Base-by-base conservation (phyloP, 2,113 vertebrate species). In the Pelecanoides urinatrix region DNA sequence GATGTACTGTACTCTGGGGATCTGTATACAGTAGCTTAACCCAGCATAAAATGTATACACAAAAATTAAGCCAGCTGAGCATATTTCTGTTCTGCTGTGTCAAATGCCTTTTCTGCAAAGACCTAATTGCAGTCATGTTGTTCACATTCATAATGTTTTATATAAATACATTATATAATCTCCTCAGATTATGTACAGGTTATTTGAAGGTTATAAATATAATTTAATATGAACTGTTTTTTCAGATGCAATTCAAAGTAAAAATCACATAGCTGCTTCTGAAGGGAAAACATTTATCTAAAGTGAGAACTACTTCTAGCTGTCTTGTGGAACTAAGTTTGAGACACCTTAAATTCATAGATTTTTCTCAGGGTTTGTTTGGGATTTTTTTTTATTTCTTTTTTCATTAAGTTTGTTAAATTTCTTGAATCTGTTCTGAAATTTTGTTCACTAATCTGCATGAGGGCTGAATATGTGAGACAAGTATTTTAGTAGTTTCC, bases 81-180 rank as follows among this genome's bases (percentile, higher is more conserved):
- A 36, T 87, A 53, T 89, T 92, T 92, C 58, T 96, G 62, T 97
- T 92, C 76, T 97, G 96, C 94, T 95, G 95, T 95, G 80, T 91
- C 92, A 94, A 65, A 68, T 61, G 56, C 53, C 63, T 94, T 92
- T 65, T 94, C 83, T 94, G 80, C 65, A 92, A 91, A 82, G n/a
- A n/a, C n/a, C n/a, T n/a, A n/a, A n/a, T n/a, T n/a, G 22, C 36
- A 86, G 56, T 45, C 42, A 49, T 9, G 40, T 70, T 92, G 29
- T 65, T 84, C 86, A 49, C 12, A 53, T 86, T 91, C 32, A 29
- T 53, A 59, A 45, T 79, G 42, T 91, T 94, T 91, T 94, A 86
- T 92, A 74, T 95, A 94, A 96, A 85, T 89, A 45, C 23, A 67
- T 95, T 97, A 75, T n/a, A 32, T 94, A 95, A 94, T 55, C 47